phyloP scores from a whole-genome alignment of 2,888 invertebrate species.

The Chorisops tibialis region DNA sequence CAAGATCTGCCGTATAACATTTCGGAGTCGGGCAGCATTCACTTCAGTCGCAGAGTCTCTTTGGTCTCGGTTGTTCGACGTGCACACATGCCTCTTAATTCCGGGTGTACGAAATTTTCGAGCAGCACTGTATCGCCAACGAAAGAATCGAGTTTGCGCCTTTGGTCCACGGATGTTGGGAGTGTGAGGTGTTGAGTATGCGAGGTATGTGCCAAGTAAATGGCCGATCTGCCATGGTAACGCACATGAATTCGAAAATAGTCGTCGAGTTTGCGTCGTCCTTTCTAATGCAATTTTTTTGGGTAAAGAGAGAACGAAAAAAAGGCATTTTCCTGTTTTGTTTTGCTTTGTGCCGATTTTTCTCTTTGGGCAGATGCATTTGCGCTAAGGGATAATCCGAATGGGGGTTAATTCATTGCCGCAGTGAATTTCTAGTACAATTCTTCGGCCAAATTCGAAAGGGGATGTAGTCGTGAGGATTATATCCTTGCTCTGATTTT shows the following conservation, averaged over 20 bases:
- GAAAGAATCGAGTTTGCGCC: conserved; percentile 15
- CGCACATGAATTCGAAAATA: conserved; percentile 8
- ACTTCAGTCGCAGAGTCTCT: no score
- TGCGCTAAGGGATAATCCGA: not conserved
- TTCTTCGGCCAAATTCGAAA: no score
- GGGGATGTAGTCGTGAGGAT: no score
- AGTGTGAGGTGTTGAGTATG: conserved; percentile 21
- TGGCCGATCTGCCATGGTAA: conserved; percentile 25
- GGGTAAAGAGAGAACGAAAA: no score
- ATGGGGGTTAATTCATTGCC: not conserved
- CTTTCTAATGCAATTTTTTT: no score
- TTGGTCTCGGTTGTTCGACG: not conserved
- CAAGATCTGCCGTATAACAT: no score
- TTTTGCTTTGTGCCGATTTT: not conserved
- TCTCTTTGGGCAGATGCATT: not conserved
- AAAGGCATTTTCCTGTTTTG: no score
- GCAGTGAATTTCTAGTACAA: no score
- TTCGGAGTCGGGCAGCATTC: no score
- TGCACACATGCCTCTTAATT: no score
- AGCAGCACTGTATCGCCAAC: not conserved
- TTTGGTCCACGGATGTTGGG: conserved; percentile 19
- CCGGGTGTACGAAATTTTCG: conserved; percentile 1
- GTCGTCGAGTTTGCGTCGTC: conserved; percentile 19
- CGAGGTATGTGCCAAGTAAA: conserved; percentile 21
- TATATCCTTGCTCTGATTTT: no score